Evolutionary conservation across 2,888 invertebrate genomes (phyloP).

Genomic region (Allacma fusca): DNA sequence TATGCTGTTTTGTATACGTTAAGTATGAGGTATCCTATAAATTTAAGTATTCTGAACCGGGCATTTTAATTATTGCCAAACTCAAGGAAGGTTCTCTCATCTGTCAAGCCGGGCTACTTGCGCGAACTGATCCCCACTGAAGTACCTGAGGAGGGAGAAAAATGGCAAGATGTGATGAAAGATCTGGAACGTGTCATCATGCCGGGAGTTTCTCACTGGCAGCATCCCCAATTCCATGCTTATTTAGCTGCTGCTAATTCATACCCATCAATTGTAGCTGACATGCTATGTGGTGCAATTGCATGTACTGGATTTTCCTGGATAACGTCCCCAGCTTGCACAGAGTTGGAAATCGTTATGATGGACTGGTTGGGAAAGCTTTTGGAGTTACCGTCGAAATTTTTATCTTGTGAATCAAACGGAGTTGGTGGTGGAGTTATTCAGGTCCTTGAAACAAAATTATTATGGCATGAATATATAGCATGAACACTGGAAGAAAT

Average conservation of each 20-base stretch:
- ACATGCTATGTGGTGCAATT: slow-evolving; percentile 93
- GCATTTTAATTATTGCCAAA: too few species aligned
- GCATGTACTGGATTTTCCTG: slow-evolving; percentile 96
- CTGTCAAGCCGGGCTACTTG: slow-evolving; percentile 90
- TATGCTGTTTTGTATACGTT: too few species aligned
- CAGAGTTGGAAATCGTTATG: slow-evolving; percentile 93
- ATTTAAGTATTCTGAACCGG: too few species aligned
- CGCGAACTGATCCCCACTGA: slow-evolving; percentile 79
- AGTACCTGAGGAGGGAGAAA: slow-evolving; percentile 82
- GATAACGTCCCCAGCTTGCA: slow-evolving; percentile 96
- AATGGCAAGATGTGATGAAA: slow-evolving; percentile 85
- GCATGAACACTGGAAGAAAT: not conserved
- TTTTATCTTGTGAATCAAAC: slow-evolving; percentile 76
- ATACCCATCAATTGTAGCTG: slow-evolving; percentile 82
- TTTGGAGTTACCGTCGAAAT: slow-evolving; percentile 83
- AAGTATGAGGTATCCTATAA: too few species aligned
- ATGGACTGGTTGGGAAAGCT: slow-evolving; percentile 95
- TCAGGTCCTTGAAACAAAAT: slow-evolving; percentile 56
- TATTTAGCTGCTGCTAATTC: slow-evolving; percentile 88
- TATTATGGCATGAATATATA: not conserved
- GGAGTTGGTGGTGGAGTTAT: slow-evolving; percentile 89
- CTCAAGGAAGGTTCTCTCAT: slow-evolving; percentile 79
- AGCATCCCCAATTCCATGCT: slow-evolving; percentile 91
- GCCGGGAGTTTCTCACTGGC: slow-evolving; percentile 78
- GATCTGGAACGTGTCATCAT: slow-evolving; percentile 88